phyloP scores from a whole-genome alignment of 2,888 invertebrate species.

The Parnassius apollo region DNA sequence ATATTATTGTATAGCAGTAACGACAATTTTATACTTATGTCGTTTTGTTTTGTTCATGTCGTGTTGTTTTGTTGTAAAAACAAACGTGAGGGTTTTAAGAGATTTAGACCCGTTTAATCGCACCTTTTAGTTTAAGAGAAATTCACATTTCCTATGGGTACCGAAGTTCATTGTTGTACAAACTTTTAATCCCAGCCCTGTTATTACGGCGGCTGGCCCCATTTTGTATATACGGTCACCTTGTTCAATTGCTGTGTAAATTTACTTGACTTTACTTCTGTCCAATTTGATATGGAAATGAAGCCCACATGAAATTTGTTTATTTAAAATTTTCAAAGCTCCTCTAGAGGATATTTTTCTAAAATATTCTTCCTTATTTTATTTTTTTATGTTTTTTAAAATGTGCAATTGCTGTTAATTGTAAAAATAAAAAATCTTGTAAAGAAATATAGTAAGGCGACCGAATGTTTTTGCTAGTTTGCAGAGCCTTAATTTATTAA shows the following conservation, averaged over 20 bases:
- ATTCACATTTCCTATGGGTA: conserved; percentile 4
- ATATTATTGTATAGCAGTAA: too few relatives aligned
- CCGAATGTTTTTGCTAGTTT: too few relatives aligned
- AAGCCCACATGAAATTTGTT: conserved; percentile 42
- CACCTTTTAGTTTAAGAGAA: neutral
- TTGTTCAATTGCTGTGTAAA: conserved; percentile 10
- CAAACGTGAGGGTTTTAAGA: neutral
- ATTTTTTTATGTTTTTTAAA: too few relatives aligned
- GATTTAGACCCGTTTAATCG: neutral
- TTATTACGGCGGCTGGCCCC: conserved; percentile 41
- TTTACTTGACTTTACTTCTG: conserved; percentile 6
- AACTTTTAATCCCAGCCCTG: conserved; percentile 54
- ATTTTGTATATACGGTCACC: conserved; percentile 10
- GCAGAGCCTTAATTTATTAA: too few relatives aligned
- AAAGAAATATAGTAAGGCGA: too few relatives aligned
- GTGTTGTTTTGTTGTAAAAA: too few relatives aligned
- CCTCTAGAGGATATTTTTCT: neutral
- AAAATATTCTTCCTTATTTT: too few relatives aligned
- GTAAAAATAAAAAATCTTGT: too few relatives aligned
- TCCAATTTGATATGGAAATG: conserved; percentile 50
- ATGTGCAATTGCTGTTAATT: too few relatives aligned
- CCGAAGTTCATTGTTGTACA: conserved; percentile 22
- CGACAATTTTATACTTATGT: too few relatives aligned
- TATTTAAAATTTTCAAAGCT: conserved; percentile 7
- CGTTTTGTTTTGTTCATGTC: too few relatives aligned